These are phyloP conservation scores for Monodelphis domestica DNA, from an alignment of 2,797 vertebrate species.

Conservation along the genomic window DNA sequence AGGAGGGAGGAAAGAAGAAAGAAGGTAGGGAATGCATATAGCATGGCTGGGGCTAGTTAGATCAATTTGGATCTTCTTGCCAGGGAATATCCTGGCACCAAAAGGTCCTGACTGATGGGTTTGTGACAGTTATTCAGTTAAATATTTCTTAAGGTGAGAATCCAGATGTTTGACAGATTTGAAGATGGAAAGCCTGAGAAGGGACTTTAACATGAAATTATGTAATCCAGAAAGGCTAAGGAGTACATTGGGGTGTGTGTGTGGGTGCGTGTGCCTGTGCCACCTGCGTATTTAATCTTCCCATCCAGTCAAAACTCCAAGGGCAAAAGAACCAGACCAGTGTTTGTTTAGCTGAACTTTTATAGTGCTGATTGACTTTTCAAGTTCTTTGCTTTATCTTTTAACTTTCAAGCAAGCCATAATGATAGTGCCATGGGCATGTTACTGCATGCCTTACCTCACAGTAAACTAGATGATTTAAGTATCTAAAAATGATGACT, in stretches of 20 bases:
- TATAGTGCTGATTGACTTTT: constrained; percentile 80
- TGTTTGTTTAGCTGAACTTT: constrained; percentile 73
- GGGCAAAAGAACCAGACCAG: constrained; percentile 49
- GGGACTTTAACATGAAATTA: not conserved
- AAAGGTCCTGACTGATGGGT: not conserved
- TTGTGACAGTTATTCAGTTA: not conserved
- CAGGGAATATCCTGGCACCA: not conserved
- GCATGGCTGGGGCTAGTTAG: not conserved
- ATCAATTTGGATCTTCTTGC: not conserved
- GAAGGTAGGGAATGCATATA: not conserved
- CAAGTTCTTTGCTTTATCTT: constrained; percentile 75
- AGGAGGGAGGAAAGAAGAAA: not conserved
- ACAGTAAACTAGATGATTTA: constrained; percentile 59
- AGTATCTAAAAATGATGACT: constrained; percentile 73
- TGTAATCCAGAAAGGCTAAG: not conserved
- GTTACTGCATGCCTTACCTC: constrained; percentile 76
- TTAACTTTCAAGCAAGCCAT: constrained; percentile 74
- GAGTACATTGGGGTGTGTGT: not conserved
- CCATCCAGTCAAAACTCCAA: not conserved
- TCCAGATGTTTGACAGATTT: not conserved
- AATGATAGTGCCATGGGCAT: constrained; percentile 73
- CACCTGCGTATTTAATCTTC: not conserved
- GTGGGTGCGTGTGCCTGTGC: not conserved
- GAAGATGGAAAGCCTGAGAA: not conserved
- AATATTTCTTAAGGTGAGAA: not conserved